These are phyloP conservation scores for Emberiza fucata DNA, from an alignment of 2,113 vertebrate species.

Conservation along the genomic window DNA sequence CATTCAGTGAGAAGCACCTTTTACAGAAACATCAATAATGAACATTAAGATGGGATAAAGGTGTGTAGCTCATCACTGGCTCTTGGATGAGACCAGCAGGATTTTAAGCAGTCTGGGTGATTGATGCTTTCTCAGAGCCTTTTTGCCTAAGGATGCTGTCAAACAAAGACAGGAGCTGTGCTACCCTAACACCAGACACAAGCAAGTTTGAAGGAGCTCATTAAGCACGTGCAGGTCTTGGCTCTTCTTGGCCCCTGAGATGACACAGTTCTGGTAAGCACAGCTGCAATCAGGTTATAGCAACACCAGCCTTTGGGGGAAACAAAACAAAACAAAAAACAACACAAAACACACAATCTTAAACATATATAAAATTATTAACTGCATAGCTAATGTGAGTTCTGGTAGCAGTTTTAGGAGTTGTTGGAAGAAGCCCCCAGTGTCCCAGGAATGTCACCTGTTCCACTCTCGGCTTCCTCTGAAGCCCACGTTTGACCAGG, in stretches of 20 bases:
- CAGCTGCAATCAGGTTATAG: neutral
- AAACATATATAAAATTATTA: neutral
- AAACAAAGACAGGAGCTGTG: neutral
- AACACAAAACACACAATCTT: neutral
- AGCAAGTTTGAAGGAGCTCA: neutral
- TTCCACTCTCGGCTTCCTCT: neutral
- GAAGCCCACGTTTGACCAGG: neutral
- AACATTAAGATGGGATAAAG: neutral
- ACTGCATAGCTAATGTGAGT: neutral
- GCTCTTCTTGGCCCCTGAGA: neutral
- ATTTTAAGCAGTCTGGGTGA: neutral
- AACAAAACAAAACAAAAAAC: neutral
- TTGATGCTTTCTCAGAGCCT: neutral
- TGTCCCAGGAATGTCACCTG: neutral
- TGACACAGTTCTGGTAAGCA: neutral
- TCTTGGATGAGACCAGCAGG: neutral
- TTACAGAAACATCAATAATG: neutral
- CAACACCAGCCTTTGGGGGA: fast-evolving
- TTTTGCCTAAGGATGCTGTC: neutral
- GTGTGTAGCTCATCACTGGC: neutral
- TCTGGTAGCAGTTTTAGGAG: neutral
- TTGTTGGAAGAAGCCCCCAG: neutral
- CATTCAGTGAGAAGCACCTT: neutral
- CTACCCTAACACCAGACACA: neutral
- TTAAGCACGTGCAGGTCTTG: neutral